Percentiles rank a stretch among this genome's conserved stretches.
Evolutionary conservation across 2,888 invertebrate species (phyloP).

Genomic region (Diachrysia chrysitis): DNA sequence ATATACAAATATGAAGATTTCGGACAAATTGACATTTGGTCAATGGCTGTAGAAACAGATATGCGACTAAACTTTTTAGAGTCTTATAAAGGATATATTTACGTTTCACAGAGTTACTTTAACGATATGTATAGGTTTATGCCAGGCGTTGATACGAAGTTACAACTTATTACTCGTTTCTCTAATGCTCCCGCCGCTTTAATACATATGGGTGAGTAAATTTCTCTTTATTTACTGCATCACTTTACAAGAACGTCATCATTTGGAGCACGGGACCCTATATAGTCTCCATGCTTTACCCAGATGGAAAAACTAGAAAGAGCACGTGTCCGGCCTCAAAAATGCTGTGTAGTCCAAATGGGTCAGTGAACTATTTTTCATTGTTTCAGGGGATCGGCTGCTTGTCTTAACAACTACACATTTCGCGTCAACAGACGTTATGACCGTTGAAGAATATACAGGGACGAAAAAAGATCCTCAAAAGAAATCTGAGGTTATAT

Average conservation of each 20-base stretch:
- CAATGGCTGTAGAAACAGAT: slow-evolving; percentile 62
- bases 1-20: slow-evolving; percentile 74
- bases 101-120: slow-evolving; percentile 79
- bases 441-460: slow-evolving; percentile 72
- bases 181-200: slow-evolving; percentile 72
- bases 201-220: slow-evolving; percentile 74
- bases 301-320: too few relatives aligned
- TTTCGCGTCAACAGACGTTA: slow-evolving; percentile 61
- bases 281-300: too few relatives aligned
- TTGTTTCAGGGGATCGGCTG: slow-evolving; percentile 72
- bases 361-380: background rate
- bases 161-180: slow-evolving; percentile 69
- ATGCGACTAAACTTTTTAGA: slow-evolving; percentile 71
- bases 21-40: slow-evolving; percentile 70
- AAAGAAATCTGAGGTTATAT: slow-evolving; percentile 62
- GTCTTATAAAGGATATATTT: slow-evolving; percentile 76
- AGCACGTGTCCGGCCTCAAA: too few relatives aligned
- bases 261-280: too few relatives aligned
- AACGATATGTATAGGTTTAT: slow-evolving; percentile 74
- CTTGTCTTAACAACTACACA: slow-evolving; percentile 73
- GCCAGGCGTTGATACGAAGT: slow-evolving; percentile 67
- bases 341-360: too few relatives aligned
- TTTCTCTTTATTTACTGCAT: too few relatives aligned
- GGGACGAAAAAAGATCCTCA: slow-evolving; percentile 31
- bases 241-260: too few relatives aligned